A percentile compares a stretch with the other conserved stretches of the same genome.
Evolutionary conservation across 2,797 vertebrate species (phyloP).

Genomic region (Anomalospiza imberbis): DNA sequence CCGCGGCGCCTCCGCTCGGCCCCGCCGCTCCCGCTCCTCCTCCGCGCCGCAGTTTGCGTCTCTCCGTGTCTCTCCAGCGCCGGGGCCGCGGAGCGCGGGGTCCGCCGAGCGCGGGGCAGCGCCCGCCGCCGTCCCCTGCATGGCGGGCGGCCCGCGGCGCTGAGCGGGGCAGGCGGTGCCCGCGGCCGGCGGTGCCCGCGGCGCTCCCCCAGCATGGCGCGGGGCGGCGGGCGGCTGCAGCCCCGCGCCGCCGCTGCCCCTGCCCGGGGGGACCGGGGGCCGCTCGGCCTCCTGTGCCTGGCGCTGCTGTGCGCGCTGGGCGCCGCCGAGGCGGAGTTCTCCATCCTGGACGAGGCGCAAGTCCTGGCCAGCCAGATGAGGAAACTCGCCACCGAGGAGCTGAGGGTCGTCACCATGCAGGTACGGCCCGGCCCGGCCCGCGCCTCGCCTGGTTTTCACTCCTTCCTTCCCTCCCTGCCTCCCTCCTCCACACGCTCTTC

Average conservation of each 20-base stretch:
- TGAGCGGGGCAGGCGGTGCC: neutral
- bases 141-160: constrained; percentile 20
- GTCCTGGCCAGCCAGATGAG: constrained; percentile 92
- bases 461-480: neutral
- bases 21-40: neutral
- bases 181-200: neutral
- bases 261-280: constrained; percentile 58
- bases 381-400: constrained; percentile 89
- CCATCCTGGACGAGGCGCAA: constrained; percentile 92
- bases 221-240: neutral
- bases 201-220: constrained; percentile 28
- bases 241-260: neutral
- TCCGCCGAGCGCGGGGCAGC: neutral
- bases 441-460: neutral
- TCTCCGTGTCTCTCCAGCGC: neutral
- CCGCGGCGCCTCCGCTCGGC: neutral
- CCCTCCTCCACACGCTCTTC: neutral
- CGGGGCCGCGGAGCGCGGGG: neutral
- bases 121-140: neutral
- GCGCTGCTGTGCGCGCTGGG: constrained; percentile 78
- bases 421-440: constrained; percentile 68
- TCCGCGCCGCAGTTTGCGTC: neutral
- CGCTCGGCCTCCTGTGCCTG: constrained; percentile 73
- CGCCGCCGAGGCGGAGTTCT: constrained; percentile 85
- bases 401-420: constrained; percentile 95